phyloP scores from a whole-genome alignment of 2,888 invertebrate genomes.

The Meiosimyza decipiens region DNA sequence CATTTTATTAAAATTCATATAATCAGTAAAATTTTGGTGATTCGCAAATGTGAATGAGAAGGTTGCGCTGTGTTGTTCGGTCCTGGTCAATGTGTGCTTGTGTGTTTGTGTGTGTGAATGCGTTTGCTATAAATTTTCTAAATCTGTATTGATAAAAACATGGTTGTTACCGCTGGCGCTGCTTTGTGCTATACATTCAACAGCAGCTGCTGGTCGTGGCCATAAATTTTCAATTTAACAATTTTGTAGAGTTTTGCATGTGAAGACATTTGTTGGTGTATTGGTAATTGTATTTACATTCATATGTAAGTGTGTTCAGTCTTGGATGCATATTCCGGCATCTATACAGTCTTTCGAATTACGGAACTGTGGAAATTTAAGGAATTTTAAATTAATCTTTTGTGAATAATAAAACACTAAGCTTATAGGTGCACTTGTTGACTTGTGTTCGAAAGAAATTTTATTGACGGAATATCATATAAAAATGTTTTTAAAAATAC shows the following conservation, averaged over 20 bases:
- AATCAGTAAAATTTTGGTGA: slow-evolving; percentile 10
- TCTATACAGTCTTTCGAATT: not conserved
- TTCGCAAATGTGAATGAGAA: not conserved
- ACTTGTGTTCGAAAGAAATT: too few species aligned
- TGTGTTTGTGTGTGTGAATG: slow-evolving; percentile 9
- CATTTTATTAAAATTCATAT: slow-evolving; percentile 34
- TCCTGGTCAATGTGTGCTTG: slow-evolving; percentile 6
- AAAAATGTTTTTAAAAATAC: too few species aligned
- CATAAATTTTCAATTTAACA: slow-evolving; percentile 30
- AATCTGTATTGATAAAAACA: slow-evolving; percentile 33
- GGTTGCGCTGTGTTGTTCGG: slow-evolving; percentile 37
- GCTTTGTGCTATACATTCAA: slow-evolving; percentile 8
- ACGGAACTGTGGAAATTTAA: not conserved
- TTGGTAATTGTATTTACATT: not conserved
- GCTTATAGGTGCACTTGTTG: too few species aligned
- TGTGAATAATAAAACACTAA: not conserved
- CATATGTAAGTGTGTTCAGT: not conserved
- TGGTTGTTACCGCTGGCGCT: not conserved
- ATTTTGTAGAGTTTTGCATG: slow-evolving; percentile 25
- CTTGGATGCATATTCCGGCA: not conserved
- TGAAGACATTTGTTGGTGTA: not conserved
- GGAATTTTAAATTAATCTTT: not conserved
- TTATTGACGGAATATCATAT: too few species aligned
- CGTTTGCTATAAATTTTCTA: slow-evolving; percentile 27
- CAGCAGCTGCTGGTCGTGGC: slow-evolving; percentile 32